phyloP scores from a whole-genome alignment of 1,140 invertebrate species.

The Stegodyphus mimosarum region DNA sequence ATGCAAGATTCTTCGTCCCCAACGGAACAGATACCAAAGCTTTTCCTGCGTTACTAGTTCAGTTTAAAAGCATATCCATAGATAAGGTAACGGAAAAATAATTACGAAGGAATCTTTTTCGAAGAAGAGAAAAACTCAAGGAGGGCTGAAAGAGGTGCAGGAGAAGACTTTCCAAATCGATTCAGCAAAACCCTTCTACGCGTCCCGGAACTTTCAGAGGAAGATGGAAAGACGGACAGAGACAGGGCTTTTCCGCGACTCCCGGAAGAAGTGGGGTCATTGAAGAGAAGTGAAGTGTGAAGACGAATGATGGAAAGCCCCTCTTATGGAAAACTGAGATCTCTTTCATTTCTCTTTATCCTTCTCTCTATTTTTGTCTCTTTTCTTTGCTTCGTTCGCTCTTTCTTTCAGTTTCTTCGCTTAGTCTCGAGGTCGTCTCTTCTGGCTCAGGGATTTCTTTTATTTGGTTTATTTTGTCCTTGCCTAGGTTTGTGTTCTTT shows the following conservation, averaged over 20 bases:
- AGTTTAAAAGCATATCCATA: too few relatives aligned
- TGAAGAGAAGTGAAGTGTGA: slow-evolving; percentile 27
- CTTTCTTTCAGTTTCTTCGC: not conserved
- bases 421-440: not conserved
- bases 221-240: not conserved
- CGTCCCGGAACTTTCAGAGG: too few relatives aligned
- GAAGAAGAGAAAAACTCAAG: too few relatives aligned
- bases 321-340: slow-evolving; percentile 42
- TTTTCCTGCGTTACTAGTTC: too few relatives aligned
- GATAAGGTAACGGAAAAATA: too few relatives aligned
- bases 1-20: too few relatives aligned
- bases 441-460: not conserved
- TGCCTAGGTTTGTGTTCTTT: too few relatives aligned
- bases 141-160: too few relatives aligned
- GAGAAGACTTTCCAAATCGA: too few relatives aligned
- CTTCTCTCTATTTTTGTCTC: not conserved
- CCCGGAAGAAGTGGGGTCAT: slow-evolving; percentile 23
- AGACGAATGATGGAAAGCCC: slow-evolving; percentile 33
- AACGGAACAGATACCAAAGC: too few relatives aligned
- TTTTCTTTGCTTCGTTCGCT: not conserved
- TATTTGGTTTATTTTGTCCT: not conserved
- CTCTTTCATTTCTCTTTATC: not conserved
- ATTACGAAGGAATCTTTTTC: too few relatives aligned
- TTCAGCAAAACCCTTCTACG: too few relatives aligned
- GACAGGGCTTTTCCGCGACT: slow-evolving; percentile 1